phyloP scores from a whole-genome alignment of 2,113 vertebrate genomes.

The Salvelinus namaycush region DNA sequence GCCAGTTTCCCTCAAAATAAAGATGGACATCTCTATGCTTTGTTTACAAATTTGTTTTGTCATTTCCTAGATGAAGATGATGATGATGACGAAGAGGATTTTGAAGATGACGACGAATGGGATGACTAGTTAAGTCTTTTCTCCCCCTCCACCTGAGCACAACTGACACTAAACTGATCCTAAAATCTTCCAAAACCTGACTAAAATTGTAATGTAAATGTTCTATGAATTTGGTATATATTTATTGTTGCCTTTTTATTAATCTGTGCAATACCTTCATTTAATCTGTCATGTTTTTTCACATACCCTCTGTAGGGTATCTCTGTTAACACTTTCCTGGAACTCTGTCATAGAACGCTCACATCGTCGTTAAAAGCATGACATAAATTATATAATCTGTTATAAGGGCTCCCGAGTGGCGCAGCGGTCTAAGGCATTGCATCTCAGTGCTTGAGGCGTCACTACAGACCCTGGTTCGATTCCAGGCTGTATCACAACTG shows the following conservation, averaged over 20 bases:
- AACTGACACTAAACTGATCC: slow-evolving; percentile 82
- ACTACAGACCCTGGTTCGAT: too few species aligned
- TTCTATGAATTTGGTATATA: slow-evolving; percentile 94
- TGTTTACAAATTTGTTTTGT: too few species aligned
- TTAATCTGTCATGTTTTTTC: slow-evolving; percentile 89
- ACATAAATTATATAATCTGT: not conserved
- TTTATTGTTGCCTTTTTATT: slow-evolving; percentile 95
- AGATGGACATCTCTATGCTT: too few species aligned
- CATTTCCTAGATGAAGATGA: slow-evolving; percentile 85
- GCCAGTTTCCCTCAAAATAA: not conserved
- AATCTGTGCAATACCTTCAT: slow-evolving; percentile 99
- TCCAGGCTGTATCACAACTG: too few species aligned
- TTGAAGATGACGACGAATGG: slow-evolving; percentile 99
- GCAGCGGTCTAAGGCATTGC: too few species aligned
- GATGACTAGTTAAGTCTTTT: slow-evolving; percentile 82
- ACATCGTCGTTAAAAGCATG: not conserved
- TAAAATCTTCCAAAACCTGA: slow-evolving; percentile 84
- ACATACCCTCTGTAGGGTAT: slow-evolving; percentile 79
- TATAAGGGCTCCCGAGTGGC: not conserved
- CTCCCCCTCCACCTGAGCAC: slow-evolving; percentile 24
- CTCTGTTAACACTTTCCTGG: slow-evolving; percentile 34
- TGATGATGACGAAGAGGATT: slow-evolving; percentile 96
- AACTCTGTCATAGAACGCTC: not conserved
- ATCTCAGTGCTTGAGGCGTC: too few species aligned
- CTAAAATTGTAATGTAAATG: slow-evolving; percentile 93